phyloP scores from a whole-genome alignment of 2,888 invertebrate genomes.

The Conus canariensis region DNA sequence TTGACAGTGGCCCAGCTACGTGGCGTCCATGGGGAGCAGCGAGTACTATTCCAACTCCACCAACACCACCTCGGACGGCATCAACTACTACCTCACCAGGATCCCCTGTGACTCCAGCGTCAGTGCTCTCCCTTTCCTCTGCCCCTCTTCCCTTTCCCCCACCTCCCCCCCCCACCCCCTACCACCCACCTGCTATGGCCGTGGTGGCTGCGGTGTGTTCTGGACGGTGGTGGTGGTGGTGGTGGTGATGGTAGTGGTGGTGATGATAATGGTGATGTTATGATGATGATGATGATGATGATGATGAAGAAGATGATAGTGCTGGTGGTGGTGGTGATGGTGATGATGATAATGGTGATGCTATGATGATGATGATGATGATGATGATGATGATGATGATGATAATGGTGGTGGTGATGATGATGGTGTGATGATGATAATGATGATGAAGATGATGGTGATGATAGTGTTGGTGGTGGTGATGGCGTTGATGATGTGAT shows the following conservation, averaged over 20 bases:
- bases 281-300: not conserved
- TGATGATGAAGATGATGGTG: too few relatives aligned
- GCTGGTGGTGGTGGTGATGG: not conserved
- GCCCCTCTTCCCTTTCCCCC: too few relatives aligned
- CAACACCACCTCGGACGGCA: slow-evolving; percentile 53
- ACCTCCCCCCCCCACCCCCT: not conserved
- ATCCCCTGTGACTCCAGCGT: slow-evolving; percentile 66
- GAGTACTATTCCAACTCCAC: slow-evolving; percentile 67
- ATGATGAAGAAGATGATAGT: not conserved
- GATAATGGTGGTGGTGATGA: not conserved
- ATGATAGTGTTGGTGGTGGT: too few relatives aligned
- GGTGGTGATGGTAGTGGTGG: not conserved
- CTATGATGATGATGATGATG: not conserved
- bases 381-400: not conserved
- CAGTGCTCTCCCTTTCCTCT: slow-evolving; percentile 45
- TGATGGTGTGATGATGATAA: not conserved
- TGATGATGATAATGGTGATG: slow-evolving; percentile 22
- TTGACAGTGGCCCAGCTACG: slow-evolving; percentile 55
- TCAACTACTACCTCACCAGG: slow-evolving; percentile 58
- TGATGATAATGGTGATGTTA: not conserved
- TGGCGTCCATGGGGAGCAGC: slow-evolving; percentile 69
- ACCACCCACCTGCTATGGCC: not conserved
- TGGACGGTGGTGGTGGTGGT: not conserved
- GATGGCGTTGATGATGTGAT: too few relatives aligned
- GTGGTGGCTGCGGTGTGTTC: not conserved